Evolutionary conservation across 2,888 invertebrate genomes (phyloP).

Genomic region (Epirrhoe alternata): DNA sequence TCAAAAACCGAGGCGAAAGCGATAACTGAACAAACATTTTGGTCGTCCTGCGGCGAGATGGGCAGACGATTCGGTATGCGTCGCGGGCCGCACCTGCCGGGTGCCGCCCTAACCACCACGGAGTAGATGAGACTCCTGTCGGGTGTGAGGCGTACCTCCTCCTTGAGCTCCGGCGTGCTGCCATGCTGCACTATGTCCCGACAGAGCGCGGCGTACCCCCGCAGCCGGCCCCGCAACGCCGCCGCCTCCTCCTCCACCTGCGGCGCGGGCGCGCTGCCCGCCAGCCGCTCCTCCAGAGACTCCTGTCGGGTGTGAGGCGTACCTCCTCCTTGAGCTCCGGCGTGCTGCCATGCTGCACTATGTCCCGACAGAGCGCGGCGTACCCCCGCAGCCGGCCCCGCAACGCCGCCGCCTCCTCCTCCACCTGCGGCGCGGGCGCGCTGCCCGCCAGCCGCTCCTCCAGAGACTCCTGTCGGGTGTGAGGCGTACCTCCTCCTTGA

Average conservation of each 20-base stretch:
- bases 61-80: too few species aligned
- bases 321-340: conserved; percentile 91
- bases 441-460: conserved; percentile 86
- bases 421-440: conserved; percentile 52
- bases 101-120: too few species aligned
- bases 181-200: conserved; percentile 66
- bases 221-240: conserved; percentile 88
- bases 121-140: too few species aligned
- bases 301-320: conserved; percentile 29
- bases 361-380: conserved; percentile 87
- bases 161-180: conserved; percentile 85
- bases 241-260: conserved; percentile 48
- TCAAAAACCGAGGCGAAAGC: too few species aligned
- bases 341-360: conserved; percentile 50
- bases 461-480: conserved; percentile 70
- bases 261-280: conserved; percentile 59
- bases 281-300: conserved; percentile 90
- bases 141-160: conserved; percentile 85
- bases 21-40: too few species aligned
- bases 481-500: conserved; percentile 89
- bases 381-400: conserved; percentile 90
- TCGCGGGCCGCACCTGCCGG: too few species aligned
- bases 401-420: conserved; percentile 73
- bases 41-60: too few species aligned
- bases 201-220: conserved; percentile 90